Evolutionary conservation across 2,888 invertebrate species (phyloP).

Genomic region (Sylvicola fuscatus): DNA sequence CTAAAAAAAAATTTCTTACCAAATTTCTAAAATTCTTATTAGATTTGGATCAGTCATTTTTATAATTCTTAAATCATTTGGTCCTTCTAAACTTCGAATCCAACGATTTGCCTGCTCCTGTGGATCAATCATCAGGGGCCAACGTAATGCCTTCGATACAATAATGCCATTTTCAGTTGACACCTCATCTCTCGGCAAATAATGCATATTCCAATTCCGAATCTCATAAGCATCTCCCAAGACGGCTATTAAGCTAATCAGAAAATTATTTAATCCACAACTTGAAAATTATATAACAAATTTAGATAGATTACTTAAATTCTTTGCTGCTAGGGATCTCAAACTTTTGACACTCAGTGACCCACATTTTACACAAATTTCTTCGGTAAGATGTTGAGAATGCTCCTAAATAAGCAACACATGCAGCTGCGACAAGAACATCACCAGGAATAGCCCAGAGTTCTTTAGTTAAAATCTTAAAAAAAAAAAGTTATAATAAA

Average conservation of each 20-base stretch:
- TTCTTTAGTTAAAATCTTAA: slow-evolving; percentile 39
- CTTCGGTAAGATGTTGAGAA: slow-evolving; percentile 57
- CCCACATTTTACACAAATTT: slow-evolving; percentile 47
- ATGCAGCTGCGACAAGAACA: slow-evolving; percentile 67
- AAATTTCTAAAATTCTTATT: slow-evolving; percentile 54
- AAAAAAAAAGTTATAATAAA: too few relatives aligned
- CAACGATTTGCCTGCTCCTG: slow-evolving; percentile 89
- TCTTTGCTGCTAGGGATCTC: slow-evolving; percentile 49
- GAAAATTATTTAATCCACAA: slow-evolving; percentile 14
- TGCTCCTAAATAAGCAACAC: slow-evolving; percentile 80
- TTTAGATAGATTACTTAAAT: slow-evolving; percentile 29
- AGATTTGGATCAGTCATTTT: slow-evolving; percentile 61
- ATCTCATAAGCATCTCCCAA: slow-evolving; percentile 73
- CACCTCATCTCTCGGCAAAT: slow-evolving; percentile 67
- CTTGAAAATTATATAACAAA: not conserved
- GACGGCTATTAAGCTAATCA: slow-evolving; percentile 41
- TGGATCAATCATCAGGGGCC: slow-evolving; percentile 90
- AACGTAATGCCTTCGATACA: slow-evolving; percentile 58
- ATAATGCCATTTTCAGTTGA: slow-evolving; percentile 87
- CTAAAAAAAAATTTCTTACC: slow-evolving; percentile 22
- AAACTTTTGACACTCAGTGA: slow-evolving; percentile 36
- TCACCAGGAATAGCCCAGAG: slow-evolving; percentile 64
- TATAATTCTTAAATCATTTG: slow-evolving; percentile 50
- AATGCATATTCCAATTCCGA: slow-evolving; percentile 74
- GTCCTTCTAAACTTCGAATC: slow-evolving; percentile 72